A percentile compares a stretch with the other conserved stretches of the same genome.
These are phyloP conservation scores for Gortyna flavago DNA, from an alignment of 2,888 invertebrate species.

Conservation along the genomic window DNA sequence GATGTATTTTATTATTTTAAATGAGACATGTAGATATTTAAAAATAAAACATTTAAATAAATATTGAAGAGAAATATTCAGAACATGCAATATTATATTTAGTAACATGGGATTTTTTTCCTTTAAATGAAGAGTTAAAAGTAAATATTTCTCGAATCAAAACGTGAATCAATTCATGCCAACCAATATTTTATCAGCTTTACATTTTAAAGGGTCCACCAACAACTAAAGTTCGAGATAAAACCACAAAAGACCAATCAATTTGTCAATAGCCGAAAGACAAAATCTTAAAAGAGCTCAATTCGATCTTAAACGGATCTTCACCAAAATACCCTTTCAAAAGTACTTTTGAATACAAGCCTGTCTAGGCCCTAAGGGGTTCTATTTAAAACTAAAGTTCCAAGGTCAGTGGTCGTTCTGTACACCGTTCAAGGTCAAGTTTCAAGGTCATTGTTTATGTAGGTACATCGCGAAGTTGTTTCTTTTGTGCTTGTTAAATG, in stretches of 20 bases:
- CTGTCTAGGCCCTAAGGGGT: constrained; percentile 37
- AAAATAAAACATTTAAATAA: neutral
- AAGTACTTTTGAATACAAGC: constrained; percentile 34
- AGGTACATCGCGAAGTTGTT: constrained; percentile 35
- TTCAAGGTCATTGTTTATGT: constrained; percentile 46
- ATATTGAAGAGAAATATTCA: neutral
- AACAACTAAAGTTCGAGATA: neutral
- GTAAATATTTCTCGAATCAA: neutral
- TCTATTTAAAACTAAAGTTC: constrained; percentile 38
- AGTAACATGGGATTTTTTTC: neutral
- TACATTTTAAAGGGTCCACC: neutral
- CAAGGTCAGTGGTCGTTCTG: constrained; percentile 44
- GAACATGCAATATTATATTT: neutral
- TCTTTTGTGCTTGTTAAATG: constrained; percentile 44
- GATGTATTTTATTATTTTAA: no score
- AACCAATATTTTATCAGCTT: neutral
- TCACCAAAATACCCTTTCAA: constrained; percentile 15
- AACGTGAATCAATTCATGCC: neutral
- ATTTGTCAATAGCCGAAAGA: neutral
- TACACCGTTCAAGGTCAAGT: constrained; percentile 19
- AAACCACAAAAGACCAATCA: constrained; percentile 10
- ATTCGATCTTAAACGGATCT: constrained; percentile 19
- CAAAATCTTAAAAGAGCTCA: neutral
- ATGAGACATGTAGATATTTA: neutral
- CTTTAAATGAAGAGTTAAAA: neutral